Evolutionary conservation across 2,797 vertebrate species (phyloP).

Genomic region (Pseudochaenichthys georgianus): DNA sequence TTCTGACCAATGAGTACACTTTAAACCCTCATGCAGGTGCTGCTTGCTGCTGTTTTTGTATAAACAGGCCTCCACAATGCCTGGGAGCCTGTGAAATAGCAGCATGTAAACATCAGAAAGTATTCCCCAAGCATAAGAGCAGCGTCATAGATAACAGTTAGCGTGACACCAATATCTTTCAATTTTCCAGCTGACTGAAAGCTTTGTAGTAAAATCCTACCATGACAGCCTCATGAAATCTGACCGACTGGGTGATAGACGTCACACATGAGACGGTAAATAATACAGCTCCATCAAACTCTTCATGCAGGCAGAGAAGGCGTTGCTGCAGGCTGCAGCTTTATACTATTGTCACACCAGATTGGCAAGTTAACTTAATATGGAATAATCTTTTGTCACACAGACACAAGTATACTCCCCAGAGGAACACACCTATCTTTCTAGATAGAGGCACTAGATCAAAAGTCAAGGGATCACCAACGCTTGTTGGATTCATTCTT

Average conservation of each 20-base stretch:
- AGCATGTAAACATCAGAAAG: slow-evolving; percentile 16
- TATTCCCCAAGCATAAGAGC: neutral
- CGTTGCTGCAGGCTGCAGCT: slow-evolving; percentile 5
- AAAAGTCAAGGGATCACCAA: no score
- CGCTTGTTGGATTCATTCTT: no score
- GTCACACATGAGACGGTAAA: slow-evolving; percentile 15
- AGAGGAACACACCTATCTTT: neutral
- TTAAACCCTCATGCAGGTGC: slow-evolving; percentile 23
- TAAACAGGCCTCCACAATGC: slow-evolving; percentile 24
- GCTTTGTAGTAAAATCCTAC: slow-evolving; percentile 3
- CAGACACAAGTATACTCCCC: neutral
- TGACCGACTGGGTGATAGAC: slow-evolving; percentile 6
- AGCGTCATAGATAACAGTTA: neutral
- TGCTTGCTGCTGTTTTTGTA: slow-evolving; percentile 25
- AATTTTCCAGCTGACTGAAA: neutral
- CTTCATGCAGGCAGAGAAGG: slow-evolving; percentile 20
- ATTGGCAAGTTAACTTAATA: neutral
- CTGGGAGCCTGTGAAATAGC: neutral
- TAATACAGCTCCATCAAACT: slow-evolving; percentile 16
- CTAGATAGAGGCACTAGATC: no score
- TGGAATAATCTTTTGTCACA: neutral
- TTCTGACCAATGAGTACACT: slow-evolving; percentile 9
- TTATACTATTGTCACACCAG: neutral
- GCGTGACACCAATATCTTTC: neutral
- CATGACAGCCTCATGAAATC: neutral